Percentiles rank a stretch among this genome's conserved stretches.
Conservation (phyloP, 2,797 vertebrate genomes). For the Cynopterus sphinx region DNA sequence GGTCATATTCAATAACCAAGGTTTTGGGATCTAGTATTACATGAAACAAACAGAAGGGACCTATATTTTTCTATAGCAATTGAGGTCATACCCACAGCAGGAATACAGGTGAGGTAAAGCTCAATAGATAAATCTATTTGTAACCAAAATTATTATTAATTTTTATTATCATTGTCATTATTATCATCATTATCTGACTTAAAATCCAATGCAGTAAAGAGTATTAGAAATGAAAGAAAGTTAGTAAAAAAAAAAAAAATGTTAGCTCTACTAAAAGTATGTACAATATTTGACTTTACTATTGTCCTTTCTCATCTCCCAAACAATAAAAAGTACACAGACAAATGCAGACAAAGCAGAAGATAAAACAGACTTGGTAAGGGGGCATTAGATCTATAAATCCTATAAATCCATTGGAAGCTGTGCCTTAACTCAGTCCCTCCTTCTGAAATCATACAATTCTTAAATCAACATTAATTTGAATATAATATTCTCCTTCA, state of each 20-base stretch:
- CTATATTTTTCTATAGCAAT: neutral
- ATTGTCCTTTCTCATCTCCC: neutral
- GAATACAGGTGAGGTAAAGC: neutral
- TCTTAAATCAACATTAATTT: neutral
- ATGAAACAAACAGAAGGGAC: neutral
- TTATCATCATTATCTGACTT: neutral
- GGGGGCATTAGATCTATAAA: neutral
- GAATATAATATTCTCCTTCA: neutral
- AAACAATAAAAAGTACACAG: neutral
- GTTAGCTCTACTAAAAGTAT: neutral
- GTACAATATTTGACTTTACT: neutral
- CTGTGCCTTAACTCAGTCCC: neutral
- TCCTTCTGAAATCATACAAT: neutral
- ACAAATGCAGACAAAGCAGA: neutral
- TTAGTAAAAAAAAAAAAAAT: neutral
- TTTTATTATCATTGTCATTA: neutral
- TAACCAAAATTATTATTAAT: neutral
- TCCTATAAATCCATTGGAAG: neutral
- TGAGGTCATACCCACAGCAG: neutral
- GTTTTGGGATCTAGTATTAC: neutral
- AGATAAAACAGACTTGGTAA: neutral
- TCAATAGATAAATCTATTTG: neutral
- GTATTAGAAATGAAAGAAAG: neutral
- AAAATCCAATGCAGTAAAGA: neutral
- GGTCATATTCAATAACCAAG: neutral